These are phyloP conservation scores for Prietella phreatophila DNA, from an alignment of 2,113 vertebrate species.

Conservation along the genomic window DNA sequence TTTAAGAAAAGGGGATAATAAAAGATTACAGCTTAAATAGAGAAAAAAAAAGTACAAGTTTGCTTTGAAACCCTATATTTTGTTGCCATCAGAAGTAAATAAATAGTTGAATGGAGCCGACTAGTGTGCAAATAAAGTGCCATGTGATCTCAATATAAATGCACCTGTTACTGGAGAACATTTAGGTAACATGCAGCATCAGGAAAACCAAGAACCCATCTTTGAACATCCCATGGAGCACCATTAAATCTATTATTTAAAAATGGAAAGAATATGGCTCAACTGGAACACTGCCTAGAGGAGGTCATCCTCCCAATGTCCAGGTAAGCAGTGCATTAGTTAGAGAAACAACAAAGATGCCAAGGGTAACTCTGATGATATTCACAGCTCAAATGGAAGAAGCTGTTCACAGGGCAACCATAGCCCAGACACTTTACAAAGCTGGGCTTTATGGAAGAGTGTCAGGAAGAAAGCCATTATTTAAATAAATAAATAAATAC, in stretches of 20 bases:
- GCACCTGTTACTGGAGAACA: not conserved
- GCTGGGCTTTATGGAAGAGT: not conserved
- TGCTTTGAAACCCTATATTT: not conserved
- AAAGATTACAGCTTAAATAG: not conserved
- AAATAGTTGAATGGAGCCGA: not conserved
- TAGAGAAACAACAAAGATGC: not conserved
- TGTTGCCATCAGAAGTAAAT: not conserved
- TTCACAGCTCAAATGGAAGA: not conserved
- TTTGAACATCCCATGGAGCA: not conserved
- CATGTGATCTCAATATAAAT: not conserved
- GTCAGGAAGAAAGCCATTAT: not conserved
- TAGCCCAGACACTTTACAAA: not conserved
- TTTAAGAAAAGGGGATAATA: not conserved
- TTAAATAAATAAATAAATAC: not conserved
- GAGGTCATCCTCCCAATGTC: not conserved
- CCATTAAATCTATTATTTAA: not conserved
- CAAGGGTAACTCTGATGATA: not conserved
- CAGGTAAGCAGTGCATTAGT: not conserved
- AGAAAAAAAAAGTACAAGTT: not conserved
- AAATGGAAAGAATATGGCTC: not conserved
- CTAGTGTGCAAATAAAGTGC: not conserved
- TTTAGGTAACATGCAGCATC: not conserved
- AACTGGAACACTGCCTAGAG: not conserved
- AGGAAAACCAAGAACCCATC: not conserved
- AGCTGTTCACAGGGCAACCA: not conserved